Conservation (phyloP, 2,888 invertebrate species). For the Ophion ellenae region DNA sequence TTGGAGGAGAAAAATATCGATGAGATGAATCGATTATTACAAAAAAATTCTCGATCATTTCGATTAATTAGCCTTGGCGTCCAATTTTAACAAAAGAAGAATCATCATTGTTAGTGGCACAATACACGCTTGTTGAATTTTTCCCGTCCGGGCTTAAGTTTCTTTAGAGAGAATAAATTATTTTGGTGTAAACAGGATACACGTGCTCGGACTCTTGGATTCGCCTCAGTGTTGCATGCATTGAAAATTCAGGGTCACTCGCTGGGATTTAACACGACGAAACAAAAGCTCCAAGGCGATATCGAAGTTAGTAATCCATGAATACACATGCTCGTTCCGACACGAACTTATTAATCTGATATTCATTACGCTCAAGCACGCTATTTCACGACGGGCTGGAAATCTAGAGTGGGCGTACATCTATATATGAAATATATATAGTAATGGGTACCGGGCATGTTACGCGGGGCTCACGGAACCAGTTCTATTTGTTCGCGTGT, state of each 20-base stretch:
- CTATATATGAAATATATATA: background rate
- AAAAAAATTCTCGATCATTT: no score
- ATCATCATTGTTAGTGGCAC: no score
- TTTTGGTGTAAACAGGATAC: slow-evolving; percentile 13
- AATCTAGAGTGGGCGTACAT: slow-evolving; percentile 41
- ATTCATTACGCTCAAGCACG: slow-evolving; percentile 76
- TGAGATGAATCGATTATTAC: no score
- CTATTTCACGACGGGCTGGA: slow-evolving; percentile 62
- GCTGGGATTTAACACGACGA: slow-evolving; percentile 50
- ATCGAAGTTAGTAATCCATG: slow-evolving; percentile 73
- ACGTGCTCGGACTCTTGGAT: slow-evolving; percentile 17
- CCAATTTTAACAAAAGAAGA: no score
- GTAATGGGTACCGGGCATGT: slow-evolving; percentile 11
- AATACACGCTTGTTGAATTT: background rate
- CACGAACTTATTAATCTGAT: slow-evolving; percentile 76
- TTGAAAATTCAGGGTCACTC: slow-evolving; percentile 46
- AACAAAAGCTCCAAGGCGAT: slow-evolving; percentile 66
- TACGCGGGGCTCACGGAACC: slow-evolving; percentile 19
- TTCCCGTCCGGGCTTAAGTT: background rate
- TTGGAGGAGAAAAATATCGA: no score
- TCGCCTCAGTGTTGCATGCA: slow-evolving; percentile 19
- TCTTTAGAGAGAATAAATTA: slow-evolving; percentile 1
- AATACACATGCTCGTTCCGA: slow-evolving; percentile 77
- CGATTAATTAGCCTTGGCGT: no score
- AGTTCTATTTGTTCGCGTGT: slow-evolving; percentile 27